Evolutionary conservation across 2,888 invertebrate species (phyloP).

Genomic region (Cyaniris semiargus): DNA sequence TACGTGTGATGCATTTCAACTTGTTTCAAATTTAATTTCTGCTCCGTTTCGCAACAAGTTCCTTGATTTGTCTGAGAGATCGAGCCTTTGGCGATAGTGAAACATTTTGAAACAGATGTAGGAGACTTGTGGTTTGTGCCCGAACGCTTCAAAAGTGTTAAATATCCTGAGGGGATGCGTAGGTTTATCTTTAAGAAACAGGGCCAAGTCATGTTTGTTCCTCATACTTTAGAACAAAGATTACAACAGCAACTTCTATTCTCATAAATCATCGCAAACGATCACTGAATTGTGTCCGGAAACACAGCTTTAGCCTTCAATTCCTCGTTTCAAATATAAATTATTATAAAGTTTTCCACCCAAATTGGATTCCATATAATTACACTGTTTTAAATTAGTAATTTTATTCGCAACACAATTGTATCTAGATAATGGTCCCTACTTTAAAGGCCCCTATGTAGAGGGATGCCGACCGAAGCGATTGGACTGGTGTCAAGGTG

Average conservation of each 20-base stretch:
- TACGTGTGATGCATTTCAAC: too few species aligned
- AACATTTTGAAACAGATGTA: neutral
- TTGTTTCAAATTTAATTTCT: too few species aligned
- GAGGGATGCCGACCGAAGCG: too few species aligned
- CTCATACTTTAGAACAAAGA: conserved; percentile 14
- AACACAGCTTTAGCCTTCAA: neutral
- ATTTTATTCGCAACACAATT: too few species aligned
- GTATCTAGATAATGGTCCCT: too few species aligned
- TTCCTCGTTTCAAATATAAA: neutral
- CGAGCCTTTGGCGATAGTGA: neutral
- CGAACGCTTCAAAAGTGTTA: conserved; percentile 2
- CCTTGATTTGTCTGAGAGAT: neutral
- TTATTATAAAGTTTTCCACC: neutral
- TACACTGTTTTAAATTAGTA: too few species aligned
- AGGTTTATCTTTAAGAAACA: conserved; percentile 10
- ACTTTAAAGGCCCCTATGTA: too few species aligned
- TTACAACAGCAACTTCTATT: conserved; percentile 26
- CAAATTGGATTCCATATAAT: neutral
- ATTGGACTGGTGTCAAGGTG: too few species aligned
- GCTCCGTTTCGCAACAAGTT: too few species aligned
- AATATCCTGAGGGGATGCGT: conserved; percentile 15
- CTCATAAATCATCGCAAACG: conserved; percentile 33
- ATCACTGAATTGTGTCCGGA: neutral
- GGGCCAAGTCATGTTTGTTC: conserved; percentile 10
- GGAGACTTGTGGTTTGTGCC: neutral